Percentiles rank a stretch among this genome's conserved stretches.
phyloP scores from a whole-genome alignment of 2,888 invertebrate genomes.

The Pterobdella sp. region DNA sequence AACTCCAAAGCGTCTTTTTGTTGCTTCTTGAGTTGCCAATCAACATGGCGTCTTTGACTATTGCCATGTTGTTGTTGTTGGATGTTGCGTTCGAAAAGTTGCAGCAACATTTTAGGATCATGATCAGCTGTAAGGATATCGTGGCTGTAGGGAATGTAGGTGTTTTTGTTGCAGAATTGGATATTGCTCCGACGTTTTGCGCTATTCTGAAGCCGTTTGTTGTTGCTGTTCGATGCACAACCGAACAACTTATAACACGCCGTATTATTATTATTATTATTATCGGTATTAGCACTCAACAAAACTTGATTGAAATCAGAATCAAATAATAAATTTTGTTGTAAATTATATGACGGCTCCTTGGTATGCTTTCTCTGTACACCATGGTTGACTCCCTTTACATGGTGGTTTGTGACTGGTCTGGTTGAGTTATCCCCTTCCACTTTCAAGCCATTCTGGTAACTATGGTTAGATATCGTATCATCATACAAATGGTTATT shows the following conservation, averaged over 20 bases:
- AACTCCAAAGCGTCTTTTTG: neutral
- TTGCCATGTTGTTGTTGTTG: constrained; percentile 5
- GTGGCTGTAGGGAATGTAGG: neutral
- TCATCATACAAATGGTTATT: too few relatives aligned
- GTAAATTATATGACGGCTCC: neutral
- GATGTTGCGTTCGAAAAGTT: constrained; percentile 4
- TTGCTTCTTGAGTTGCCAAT: neutral
- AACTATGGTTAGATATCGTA: too few relatives aligned
- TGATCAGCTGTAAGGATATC: constrained; percentile 3
- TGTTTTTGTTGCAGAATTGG: neutral
- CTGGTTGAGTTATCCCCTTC: too few relatives aligned
- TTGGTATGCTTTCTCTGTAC: neutral
- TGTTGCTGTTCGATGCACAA: constrained; percentile 5
- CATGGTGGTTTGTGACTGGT: neutral
- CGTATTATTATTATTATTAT: neutral
- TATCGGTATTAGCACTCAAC: too few relatives aligned
- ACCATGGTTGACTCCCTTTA: neutral
- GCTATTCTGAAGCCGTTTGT: neutral
- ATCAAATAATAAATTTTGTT: neutral
- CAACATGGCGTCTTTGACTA: neutral
- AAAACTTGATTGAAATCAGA: too few relatives aligned
- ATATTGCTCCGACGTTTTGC: neutral
- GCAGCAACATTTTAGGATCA: neutral
- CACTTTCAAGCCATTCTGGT: too few relatives aligned
- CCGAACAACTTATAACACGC: neutral